Evolutionary conservation across 2,888 invertebrate genomes (phyloP).

Genomic region (Selenia dentaria): DNA sequence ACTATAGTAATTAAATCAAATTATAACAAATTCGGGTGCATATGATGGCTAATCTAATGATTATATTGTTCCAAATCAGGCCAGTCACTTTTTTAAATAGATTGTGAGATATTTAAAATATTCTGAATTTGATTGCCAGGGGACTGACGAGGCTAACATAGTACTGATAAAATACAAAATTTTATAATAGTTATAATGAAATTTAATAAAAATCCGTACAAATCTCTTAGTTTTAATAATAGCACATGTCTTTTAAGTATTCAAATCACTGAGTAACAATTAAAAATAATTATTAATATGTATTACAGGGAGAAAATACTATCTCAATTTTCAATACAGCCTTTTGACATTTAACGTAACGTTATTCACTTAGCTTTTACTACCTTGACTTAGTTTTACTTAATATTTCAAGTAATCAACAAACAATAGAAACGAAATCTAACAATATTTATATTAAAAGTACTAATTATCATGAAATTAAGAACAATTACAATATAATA

Average conservation of each 20-base stretch:
- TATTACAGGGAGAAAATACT: neutral
- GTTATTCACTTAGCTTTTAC: slow-evolving; percentile 2
- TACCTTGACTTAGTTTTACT: slow-evolving; percentile 3
- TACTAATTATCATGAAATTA: no score
- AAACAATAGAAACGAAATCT: no score
- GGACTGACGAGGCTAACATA: neutral
- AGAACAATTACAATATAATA: neutral
- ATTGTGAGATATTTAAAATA: neutral
- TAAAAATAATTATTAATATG: neutral
- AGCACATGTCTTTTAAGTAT: slow-evolving; percentile 3
- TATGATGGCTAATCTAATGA: neutral
- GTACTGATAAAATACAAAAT: neutral
- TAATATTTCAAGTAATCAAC: neutral
- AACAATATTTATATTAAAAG: no score
- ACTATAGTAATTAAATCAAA: neutral
- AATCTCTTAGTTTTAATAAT: neutral
- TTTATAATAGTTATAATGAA: neutral
- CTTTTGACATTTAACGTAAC: neutral
- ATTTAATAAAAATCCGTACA: neutral
- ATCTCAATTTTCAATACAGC: slow-evolving; percentile 2
- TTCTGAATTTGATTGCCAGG: neutral
- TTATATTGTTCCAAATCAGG: neutral
- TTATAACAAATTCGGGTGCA: neutral
- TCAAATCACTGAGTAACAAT: slow-evolving; percentile 2
- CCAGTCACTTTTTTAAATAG: neutral